phyloP scores from a whole-genome alignment of 1,140 invertebrate genomes.

The Stegodyphus dumicola region DNA sequence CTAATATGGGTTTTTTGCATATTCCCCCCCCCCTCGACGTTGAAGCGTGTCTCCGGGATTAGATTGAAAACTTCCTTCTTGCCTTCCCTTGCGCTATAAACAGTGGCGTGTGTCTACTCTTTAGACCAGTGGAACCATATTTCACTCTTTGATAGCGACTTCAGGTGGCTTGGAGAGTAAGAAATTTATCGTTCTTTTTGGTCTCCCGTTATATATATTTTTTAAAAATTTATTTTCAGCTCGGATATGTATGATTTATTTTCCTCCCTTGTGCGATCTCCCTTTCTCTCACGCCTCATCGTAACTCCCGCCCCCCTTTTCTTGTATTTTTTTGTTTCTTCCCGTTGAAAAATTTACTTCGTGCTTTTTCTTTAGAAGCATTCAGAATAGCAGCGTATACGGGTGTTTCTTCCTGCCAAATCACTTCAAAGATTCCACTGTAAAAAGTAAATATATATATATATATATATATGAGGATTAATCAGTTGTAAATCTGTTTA shows the following conservation, averaged over 20 bases:
- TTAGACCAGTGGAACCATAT: slow-evolving; percentile 30
- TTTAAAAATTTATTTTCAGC: slow-evolving; percentile 32
- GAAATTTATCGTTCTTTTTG: slow-evolving; percentile 55
- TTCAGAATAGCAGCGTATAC: too few species aligned
- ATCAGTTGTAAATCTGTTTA: too few species aligned
- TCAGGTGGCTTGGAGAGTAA: slow-evolving; percentile 45
- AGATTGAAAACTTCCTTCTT: slow-evolving; percentile 36
- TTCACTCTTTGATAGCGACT: slow-evolving; percentile 54
- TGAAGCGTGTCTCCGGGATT: not conserved
- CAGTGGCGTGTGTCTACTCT: slow-evolving; percentile 21
- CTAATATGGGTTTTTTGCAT: slow-evolving; percentile 43
- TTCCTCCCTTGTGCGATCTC: not conserved
- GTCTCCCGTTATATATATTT: slow-evolving; percentile 29
- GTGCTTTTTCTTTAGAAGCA: too few species aligned
- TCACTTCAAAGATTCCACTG: too few species aligned
- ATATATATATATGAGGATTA: too few species aligned
- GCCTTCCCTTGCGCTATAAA: slow-evolving; percentile 28
- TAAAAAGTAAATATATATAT: too few species aligned
- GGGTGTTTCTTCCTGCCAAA: too few species aligned
- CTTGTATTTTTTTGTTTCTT: not conserved
- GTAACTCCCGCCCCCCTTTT: not conserved
- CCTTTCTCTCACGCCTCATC: not conserved
- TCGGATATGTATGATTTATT: slow-evolving; percentile 50
- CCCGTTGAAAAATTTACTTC: too few species aligned
- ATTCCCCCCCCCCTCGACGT: not conserved